phyloP scores from a whole-genome alignment of 2,113 vertebrate genomes.

The Eretmochelys imbricata region DNA sequence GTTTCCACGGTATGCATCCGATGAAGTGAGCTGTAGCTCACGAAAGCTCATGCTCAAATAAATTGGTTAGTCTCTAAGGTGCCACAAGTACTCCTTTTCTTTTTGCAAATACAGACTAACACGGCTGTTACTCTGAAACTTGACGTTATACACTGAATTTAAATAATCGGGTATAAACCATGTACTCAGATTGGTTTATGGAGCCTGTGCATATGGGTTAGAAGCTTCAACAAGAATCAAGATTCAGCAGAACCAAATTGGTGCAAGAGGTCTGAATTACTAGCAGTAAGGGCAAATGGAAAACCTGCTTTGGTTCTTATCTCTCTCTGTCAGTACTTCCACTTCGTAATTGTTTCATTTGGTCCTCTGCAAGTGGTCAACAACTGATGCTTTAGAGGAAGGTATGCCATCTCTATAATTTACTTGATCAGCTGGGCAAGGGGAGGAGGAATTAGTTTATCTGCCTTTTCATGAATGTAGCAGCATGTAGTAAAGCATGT shows the following conservation, averaged over 20 bases:
- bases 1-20: too few species aligned
- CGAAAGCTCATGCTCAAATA: too few species aligned
- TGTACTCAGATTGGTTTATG: neutral
- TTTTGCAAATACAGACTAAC: too few species aligned
- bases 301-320: neutral
- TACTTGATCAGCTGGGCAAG: neutral
- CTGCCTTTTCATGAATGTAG: neutral
- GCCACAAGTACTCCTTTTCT: too few species aligned
- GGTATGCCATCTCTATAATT: neutral
- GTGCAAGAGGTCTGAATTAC: neutral
- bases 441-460: neutral
- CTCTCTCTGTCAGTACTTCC: neutral
- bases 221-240: neutral
- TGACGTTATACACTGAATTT: accelerated
- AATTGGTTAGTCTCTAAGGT: too few species aligned
- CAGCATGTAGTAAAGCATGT: neutral
- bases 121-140: too few species aligned
- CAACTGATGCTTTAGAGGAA: neutral
- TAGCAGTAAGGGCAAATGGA: neutral
- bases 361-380: neutral
- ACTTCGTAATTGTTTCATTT: neutral
- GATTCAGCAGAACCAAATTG: neutral
- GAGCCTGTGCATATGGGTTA: neutral
- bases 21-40: too few species aligned
- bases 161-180: neutral